Conservation (phyloP, 2,113 vertebrate species). For the Melozone crissalis region DNA sequence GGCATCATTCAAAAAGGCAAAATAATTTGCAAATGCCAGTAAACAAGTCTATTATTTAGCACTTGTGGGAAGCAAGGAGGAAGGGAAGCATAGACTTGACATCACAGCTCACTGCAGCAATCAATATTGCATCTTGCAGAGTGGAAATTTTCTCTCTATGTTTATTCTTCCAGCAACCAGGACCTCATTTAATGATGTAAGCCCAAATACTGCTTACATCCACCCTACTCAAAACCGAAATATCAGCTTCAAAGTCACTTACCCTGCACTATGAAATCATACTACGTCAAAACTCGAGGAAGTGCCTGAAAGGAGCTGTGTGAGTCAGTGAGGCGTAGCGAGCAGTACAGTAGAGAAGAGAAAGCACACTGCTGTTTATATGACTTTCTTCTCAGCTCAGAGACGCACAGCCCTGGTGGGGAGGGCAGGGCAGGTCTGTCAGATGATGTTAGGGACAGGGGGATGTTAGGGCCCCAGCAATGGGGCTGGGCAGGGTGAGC, state of each 20-base stretch:
- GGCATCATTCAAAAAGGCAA: neutral
- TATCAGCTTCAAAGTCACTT: neutral
- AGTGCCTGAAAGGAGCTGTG: neutral
- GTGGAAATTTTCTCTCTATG: fast-evolving
- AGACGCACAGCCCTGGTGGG: neutral
- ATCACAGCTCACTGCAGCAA: neutral
- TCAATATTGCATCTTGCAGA: neutral
- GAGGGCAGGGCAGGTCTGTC: neutral
- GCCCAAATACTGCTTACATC: neutral
- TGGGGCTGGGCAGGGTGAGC: neutral
- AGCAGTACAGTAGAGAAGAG: neutral
- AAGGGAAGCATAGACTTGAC: neutral
- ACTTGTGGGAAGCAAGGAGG: neutral
- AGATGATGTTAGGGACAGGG: neutral
- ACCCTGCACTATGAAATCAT: neutral
- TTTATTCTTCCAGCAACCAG: neutral
- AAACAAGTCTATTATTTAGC: neutral
- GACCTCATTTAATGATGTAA: neutral
- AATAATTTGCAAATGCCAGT: constrained; percentile 14
- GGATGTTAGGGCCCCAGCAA: neutral
- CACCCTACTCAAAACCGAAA: neutral
- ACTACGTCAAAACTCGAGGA: neutral
- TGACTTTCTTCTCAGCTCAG: neutral
- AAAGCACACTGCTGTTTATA: neutral
- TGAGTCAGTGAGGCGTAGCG: neutral